phyloP scores from a whole-genome alignment of 2,888 invertebrate species.

The Dioctria linearis region DNA sequence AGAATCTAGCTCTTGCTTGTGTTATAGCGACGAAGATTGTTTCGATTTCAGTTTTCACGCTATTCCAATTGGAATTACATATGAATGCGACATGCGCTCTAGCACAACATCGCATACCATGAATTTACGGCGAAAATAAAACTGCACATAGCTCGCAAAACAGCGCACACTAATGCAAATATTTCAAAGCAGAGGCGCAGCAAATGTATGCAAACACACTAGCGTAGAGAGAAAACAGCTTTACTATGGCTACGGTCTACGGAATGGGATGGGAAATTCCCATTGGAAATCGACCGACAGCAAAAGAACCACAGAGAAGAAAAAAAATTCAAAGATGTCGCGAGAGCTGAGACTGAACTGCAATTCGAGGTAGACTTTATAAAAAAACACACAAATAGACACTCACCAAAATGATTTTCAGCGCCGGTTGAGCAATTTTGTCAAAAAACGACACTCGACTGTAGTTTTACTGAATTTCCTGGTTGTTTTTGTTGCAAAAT shows the following conservation, averaged over 20 bases:
- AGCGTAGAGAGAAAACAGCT: not conserved
- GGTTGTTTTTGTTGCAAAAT: conserved; percentile 34
- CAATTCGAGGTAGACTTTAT: not conserved
- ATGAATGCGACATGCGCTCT: conserved; percentile 27
- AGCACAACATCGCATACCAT: conserved; percentile 3
- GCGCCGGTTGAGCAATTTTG: conserved; percentile 34
- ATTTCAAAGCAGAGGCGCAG: not conserved
- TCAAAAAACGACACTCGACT: conserved; percentile 12
- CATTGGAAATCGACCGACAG: conserved; percentile 42
- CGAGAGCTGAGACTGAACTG: conserved; percentile 32
- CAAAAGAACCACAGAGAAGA: conserved; percentile 1
- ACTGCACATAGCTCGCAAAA: not conserved
- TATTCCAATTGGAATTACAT: not conserved
- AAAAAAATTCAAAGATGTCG: conserved; percentile 50
- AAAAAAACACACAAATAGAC: not conserved
- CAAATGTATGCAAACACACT: not conserved
- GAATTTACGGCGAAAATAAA: not conserved
- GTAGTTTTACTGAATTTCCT: conserved; percentile 1
- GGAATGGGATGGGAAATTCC: no score
- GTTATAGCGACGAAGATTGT: no score
- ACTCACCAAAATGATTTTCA: conserved; percentile 48
- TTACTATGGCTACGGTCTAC: no score
- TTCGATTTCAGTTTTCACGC: conserved; percentile 6
- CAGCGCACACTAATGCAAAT: not conserved
- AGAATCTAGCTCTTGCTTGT: no score